phyloP scores from a whole-genome alignment of 2,888 invertebrate species.

The Sericinus montela region DNA sequence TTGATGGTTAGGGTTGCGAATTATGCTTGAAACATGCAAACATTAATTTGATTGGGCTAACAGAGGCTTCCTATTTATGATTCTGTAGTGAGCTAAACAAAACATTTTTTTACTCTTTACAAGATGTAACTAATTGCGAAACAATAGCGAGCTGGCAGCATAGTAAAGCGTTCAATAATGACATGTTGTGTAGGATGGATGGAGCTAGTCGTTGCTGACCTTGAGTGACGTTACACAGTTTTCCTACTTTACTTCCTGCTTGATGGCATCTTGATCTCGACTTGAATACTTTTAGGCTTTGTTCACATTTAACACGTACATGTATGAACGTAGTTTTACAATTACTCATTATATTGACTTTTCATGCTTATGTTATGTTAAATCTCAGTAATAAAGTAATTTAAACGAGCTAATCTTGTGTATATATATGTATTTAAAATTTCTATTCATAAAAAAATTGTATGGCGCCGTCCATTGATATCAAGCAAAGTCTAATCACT shows the following conservation, averaged over 20 bases:
- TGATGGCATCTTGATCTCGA: constrained; percentile 59
- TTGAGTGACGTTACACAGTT: constrained; percentile 70
- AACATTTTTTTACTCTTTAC: constrained; percentile 3
- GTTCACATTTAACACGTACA: constrained; percentile 25
- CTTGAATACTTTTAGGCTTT: constrained; percentile 32
- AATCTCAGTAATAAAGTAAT: too few species aligned
- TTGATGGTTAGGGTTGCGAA: too few species aligned
- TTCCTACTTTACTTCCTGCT: constrained; percentile 76
- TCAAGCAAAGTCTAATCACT: too few species aligned
- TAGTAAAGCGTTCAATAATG: constrained; percentile 38
- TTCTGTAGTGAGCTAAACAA: too few species aligned
- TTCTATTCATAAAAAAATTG: too few species aligned
- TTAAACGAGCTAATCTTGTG: too few species aligned
- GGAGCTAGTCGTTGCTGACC: constrained; percentile 55
- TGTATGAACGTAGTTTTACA: not conserved
- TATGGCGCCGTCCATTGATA: too few species aligned
- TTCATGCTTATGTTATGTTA: not conserved
- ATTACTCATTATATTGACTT: not conserved
- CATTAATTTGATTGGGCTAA: too few species aligned
- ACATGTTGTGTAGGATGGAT: constrained; percentile 38
- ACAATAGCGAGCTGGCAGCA: constrained; percentile 48
- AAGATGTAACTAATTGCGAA: constrained; percentile 52
- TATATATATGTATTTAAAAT: too few species aligned
- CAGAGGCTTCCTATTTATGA: too few species aligned
- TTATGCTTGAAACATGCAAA: too few species aligned